These are phyloP conservation scores for Pediacus dermestoides DNA, from an alignment of 2,888 invertebrate species.

Conservation along the genomic window DNA sequence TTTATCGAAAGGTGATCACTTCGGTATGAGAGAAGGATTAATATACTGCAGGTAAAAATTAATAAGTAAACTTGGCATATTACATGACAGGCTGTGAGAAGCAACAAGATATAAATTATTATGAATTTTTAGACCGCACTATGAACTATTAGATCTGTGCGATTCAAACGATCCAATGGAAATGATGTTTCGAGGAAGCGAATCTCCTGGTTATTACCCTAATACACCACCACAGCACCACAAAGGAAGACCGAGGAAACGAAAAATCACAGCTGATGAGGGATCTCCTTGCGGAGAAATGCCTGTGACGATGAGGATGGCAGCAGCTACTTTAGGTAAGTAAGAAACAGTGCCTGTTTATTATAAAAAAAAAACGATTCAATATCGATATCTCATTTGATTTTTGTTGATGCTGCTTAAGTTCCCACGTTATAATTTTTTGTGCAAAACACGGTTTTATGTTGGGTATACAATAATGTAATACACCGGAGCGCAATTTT, in stretches of 20 bases:
- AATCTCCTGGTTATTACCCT: slow-evolving; percentile 63
- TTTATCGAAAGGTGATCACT: slow-evolving; percentile 85
- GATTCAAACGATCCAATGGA: slow-evolving; percentile 60
- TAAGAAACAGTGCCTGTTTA: background rate
- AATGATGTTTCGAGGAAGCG: slow-evolving; percentile 58
- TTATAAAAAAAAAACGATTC: background rate
- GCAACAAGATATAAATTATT: too few relatives aligned
- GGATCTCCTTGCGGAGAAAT: slow-evolving; percentile 59
- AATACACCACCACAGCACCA: slow-evolving; percentile 61
- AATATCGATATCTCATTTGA: background rate
- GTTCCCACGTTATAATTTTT: too few relatives aligned
- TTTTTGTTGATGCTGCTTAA: too few relatives aligned
- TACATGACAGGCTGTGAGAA: too few relatives aligned
- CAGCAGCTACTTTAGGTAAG: slow-evolving; percentile 67
- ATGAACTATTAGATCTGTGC: slow-evolving; percentile 63
- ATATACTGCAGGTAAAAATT: slow-evolving; percentile 64
- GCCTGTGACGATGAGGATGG: slow-evolving; percentile 68
- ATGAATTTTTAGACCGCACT: slow-evolving; percentile 56
- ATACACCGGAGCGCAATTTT: slow-evolving; percentile 1
- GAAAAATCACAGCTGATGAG: slow-evolving; percentile 59
- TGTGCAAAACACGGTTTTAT: too few relatives aligned
- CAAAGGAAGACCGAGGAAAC: slow-evolving; percentile 77
- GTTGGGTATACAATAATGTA: too few relatives aligned
- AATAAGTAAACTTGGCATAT: slow-evolving; percentile 30
- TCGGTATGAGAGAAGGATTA: slow-evolving; percentile 80